Evolutionary conservation across 2,113 vertebrate species (phyloP).

Genomic region (Panurus biarmicus): DNA sequence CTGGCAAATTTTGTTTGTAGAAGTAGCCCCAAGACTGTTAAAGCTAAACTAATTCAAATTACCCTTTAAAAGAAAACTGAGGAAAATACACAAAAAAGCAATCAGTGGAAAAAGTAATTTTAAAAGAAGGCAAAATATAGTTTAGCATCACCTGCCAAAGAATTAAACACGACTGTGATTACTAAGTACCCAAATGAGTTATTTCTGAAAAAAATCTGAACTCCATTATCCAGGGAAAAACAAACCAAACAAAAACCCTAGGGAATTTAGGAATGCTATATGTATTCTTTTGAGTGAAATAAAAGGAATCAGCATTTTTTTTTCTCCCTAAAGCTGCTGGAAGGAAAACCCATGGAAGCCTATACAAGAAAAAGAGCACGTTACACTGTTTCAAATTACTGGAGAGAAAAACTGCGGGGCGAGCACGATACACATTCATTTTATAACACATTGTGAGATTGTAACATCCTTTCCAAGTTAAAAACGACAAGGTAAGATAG

Average conservation of each 20-base stretch:
- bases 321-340: background rate
- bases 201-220: background rate
- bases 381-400: background rate
- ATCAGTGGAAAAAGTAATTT: background rate
- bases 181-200: background rate
- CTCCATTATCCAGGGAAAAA: background rate
- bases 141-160: background rate
- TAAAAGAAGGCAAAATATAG: background rate
- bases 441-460: background rate
- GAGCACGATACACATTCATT: background rate
- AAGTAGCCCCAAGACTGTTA: background rate
- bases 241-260: background rate
- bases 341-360: background rate
- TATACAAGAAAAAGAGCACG: background rate
- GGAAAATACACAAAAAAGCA: background rate
- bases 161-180: background rate
- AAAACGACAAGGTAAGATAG: background rate
- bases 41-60: background rate
- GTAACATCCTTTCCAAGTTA: background rate
- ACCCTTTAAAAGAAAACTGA: background rate
- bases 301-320: background rate
- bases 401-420: background rate
- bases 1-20: background rate
- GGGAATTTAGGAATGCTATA: background rate
- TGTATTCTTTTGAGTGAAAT: background rate